Conservation (phyloP, 1,140 invertebrate genomes). For the Liolophura sinensis region DNA sequence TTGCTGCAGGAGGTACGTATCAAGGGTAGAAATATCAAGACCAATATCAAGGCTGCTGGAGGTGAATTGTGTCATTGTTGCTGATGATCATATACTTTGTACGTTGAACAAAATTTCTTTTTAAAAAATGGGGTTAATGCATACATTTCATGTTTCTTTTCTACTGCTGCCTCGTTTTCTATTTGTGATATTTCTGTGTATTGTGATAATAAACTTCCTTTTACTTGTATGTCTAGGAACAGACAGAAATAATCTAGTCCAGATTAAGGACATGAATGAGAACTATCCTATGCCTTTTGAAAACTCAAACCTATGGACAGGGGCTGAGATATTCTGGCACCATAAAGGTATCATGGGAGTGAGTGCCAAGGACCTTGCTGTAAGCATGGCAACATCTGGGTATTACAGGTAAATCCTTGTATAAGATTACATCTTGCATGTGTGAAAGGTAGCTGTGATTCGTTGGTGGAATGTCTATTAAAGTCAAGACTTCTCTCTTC, state of each 20-base stretch:
- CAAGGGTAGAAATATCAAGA: too few relatives aligned
- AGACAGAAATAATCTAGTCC: slow-evolving; percentile 54
- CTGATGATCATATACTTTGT: too few relatives aligned
- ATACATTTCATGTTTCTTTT: too few relatives aligned
- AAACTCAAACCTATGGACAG: slow-evolving; percentile 46
- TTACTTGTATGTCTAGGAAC: slow-evolving; percentile 37
- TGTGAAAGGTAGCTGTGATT: too few relatives aligned
- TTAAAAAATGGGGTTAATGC: too few relatives aligned
- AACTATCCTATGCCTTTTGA: slow-evolving; percentile 56
- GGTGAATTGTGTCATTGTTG: too few relatives aligned
- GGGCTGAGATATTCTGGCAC: slow-evolving; percentile 46
- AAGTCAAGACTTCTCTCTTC: too few relatives aligned
- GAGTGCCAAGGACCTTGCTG: slow-evolving; percentile 43
- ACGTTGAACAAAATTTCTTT: too few relatives aligned
- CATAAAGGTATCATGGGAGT: slow-evolving; percentile 34
- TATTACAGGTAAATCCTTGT: slow-evolving; percentile 48
- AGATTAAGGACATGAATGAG: slow-evolving; percentile 43
- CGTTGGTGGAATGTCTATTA: too few relatives aligned
- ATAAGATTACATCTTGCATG: not conserved
- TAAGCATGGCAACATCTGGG: slow-evolving; percentile 53
- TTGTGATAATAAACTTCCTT: not conserved
- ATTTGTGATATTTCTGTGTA: not conserved
- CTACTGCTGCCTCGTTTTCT: too few relatives aligned
- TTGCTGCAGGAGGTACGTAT: too few relatives aligned
- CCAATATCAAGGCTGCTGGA: too few relatives aligned